These are phyloP conservation scores for Adelphocoris suturalis DNA, from an alignment of 2,888 invertebrate genomes.

Conservation along the genomic window DNA sequence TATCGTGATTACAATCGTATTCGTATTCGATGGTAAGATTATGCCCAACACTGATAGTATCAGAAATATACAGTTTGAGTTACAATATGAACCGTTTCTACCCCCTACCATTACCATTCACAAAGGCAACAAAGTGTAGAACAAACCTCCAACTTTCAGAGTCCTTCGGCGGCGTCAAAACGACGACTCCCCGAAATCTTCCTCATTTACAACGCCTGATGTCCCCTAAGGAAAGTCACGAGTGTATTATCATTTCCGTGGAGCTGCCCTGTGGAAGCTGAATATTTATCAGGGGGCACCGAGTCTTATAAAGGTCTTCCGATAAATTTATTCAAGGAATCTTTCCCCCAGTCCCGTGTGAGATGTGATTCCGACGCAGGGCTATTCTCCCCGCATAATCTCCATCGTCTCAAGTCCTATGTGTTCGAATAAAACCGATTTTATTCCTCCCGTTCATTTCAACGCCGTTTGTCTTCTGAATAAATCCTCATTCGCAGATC, in stretches of 20 bases:
- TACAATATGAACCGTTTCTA: too few species aligned
- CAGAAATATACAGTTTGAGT: too few species aligned
- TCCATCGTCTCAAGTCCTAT: background rate
- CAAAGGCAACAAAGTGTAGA: too few species aligned
- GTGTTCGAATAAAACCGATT: constrained; percentile 21
- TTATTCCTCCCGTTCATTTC: background rate
- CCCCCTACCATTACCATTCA: too few species aligned
- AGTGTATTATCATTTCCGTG: constrained; percentile 25
- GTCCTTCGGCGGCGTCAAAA: too few species aligned
- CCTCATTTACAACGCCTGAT: background rate
- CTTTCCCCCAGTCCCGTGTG: background rate
- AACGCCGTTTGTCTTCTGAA: background rate
- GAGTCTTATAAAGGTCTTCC: background rate
- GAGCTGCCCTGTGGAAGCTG: background rate
- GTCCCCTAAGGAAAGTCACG: background rate
- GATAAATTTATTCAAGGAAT: constrained; percentile 34
- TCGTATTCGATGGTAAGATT: too few species aligned
- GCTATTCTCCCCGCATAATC: background rate
- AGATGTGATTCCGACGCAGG: constrained; percentile 40
- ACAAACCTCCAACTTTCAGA: too few species aligned
- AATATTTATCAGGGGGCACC: constrained; percentile 19
- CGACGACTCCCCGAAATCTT: background rate
- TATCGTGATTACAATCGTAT: too few species aligned
- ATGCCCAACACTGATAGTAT: too few species aligned
- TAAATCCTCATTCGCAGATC: background rate